These are phyloP conservation scores for Mycalesis mineus DNA, from an alignment of 2,888 invertebrate genomes.

Conservation along the genomic window DNA sequence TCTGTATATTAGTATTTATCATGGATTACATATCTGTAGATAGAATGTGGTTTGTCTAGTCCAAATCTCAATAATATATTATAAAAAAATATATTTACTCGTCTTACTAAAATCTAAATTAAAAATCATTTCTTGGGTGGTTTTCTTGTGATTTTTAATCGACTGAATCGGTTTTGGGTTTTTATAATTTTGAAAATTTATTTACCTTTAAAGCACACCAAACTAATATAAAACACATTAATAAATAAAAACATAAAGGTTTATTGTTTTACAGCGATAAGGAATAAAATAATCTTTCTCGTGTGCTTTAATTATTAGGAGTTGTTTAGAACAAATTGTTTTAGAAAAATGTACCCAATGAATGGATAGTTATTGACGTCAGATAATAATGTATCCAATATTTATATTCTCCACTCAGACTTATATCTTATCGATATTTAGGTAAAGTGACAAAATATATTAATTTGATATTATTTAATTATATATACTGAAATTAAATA, in stretches of 20 bases:
- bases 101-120: constrained; percentile 47
- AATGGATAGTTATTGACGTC: constrained; percentile 38
- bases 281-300: constrained; percentile 35
- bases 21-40: constrained; percentile 79
- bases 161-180: constrained; percentile 19
- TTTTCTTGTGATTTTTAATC: constrained; percentile 41
- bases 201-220: constrained; percentile 28
- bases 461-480: constrained; percentile 8
- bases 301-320: constrained; percentile 46
- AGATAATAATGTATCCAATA: constrained; percentile 35
- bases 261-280: constrained; percentile 50
- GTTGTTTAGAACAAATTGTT: constrained; percentile 35
- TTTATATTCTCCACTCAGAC: constrained; percentile 23
- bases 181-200: not conserved
- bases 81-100: constrained; percentile 62
- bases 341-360: constrained; percentile 34
- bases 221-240: constrained; percentile 20
- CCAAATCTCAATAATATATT: constrained; percentile 73
- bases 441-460: constrained; percentile 19
- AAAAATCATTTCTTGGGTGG: constrained; percentile 39
- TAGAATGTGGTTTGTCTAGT: constrained; percentile 78
- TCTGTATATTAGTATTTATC: constrained; percentile 75
- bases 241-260: constrained; percentile 31
- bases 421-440: constrained; percentile 19
- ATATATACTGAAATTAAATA: not conserved